A percentile compares a stretch with the other conserved stretches of the same genome.
Conservation (phyloP, 2,797 vertebrate genomes). For the Pseudochirops cupreus region DNA sequence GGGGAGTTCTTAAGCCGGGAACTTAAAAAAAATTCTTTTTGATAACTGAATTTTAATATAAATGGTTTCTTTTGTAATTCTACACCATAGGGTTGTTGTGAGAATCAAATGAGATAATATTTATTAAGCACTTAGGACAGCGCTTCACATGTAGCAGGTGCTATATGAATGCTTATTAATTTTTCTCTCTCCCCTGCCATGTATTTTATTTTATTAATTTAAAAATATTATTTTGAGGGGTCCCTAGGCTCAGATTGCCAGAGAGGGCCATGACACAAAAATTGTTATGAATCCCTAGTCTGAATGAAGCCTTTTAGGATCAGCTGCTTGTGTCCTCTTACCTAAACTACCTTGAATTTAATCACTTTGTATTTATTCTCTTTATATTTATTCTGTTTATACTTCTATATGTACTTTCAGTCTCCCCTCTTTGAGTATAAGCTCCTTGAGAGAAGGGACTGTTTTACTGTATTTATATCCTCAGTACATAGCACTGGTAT, state of each 20-base stretch:
- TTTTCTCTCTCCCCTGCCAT: neutral
- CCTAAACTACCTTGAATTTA: neutral
- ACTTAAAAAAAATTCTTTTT: neutral
- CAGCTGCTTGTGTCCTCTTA: neutral
- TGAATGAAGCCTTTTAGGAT: neutral
- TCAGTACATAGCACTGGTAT: neutral
- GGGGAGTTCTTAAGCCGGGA: neutral
- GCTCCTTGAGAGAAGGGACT: neutral
- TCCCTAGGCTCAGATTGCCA: neutral
- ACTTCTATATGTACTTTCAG: neutral
- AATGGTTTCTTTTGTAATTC: neutral
- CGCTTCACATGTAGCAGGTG: neutral
- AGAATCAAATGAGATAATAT: neutral
- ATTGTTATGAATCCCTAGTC: neutral
- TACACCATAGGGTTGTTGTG: neutral
- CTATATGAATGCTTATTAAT: neutral
- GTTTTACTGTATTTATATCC: neutral
- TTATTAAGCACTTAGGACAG: neutral
- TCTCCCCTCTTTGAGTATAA: neutral
- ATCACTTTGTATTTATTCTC: neutral
- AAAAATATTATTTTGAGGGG: neutral
- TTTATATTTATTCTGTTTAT: neutral
- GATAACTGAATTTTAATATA: neutral
- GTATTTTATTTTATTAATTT: neutral
- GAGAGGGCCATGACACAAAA: neutral